phyloP scores from a whole-genome alignment of 2,888 invertebrate genomes.

The Caenorhabditis sp. region DNA sequence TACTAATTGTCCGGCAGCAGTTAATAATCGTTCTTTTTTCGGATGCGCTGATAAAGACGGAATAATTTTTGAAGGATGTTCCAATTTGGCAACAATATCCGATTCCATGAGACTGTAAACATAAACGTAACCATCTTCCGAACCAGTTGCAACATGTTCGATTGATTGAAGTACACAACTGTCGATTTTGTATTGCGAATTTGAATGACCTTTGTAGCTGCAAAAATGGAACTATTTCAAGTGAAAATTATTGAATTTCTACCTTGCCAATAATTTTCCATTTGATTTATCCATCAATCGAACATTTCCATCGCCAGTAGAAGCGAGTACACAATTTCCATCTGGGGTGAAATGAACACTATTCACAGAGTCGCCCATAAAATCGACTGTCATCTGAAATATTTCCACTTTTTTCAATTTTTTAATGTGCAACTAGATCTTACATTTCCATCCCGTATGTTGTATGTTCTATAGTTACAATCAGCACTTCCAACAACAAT shows the following conservation, averaged over 20 bases:
- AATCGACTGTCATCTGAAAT: conserved; percentile 77
- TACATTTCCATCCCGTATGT: conserved; percentile 86
- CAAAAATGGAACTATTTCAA: conserved; percentile 17
- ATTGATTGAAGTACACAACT: conserved; percentile 85
- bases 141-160: conserved; percentile 86
- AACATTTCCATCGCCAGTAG: conserved; percentile 84
- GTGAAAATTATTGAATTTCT: conserved; percentile 18
- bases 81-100: conserved; percentile 49
- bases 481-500: conserved; percentile 90
- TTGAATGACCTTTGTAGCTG: conserved; percentile 84
- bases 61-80: conserved; percentile 58
- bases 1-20: conserved; percentile 49
- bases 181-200: conserved; percentile 85
- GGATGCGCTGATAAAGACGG: conserved; percentile 66
- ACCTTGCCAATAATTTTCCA: conserved; percentile 81
- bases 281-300: conserved; percentile 87
- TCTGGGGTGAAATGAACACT: conserved; percentile 87
- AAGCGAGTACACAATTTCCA: conserved; percentile 87
- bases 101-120: conserved; percentile 81
- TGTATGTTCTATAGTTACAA: conserved; percentile 85
- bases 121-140: conserved; percentile 84
- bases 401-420: background rate
- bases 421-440: conserved; percentile 9
- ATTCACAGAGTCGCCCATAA: conserved; percentile 82
- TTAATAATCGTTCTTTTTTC: conserved; percentile 53